Base-by-base conservation (phyloP, 64 coral and sea anemone genomes). In the Dendronephthya gigantea region DNA sequence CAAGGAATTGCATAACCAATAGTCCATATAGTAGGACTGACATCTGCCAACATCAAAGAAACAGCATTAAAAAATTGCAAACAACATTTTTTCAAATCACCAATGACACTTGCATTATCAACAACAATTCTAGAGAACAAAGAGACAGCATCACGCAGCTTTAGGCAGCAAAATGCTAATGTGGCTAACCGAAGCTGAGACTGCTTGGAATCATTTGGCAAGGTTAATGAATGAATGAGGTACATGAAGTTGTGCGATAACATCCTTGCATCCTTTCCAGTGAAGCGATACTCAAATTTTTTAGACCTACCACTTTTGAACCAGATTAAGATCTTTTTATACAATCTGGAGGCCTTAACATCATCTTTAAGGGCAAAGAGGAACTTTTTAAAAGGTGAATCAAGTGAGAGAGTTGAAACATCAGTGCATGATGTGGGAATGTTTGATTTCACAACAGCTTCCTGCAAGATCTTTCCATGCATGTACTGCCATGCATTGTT, bases 401-500 rank as follows among this genome's bases (percentile, higher is more conserved):
- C 59, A 66, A 58, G 22, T 84, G 82, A 39, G 40, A 89, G 66
- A 8, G 31, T 25, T 32, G 49, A 68, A 35, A 89, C 33, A 23
- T 39, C 39, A 31, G 55, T 49, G 32, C 69, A 37, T 32, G 40
- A 49, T 40, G 72, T 22, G 22, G 66, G 37, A n/a, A 59, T n/a
- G 40, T n/a, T 70, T 39, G 81, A 66, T 68, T 56, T 68, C 30
- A 82, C 55, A 83, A 89, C 28, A 69, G 88, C 88, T 84, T 69
- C 30, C 29, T 89, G 30, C 48, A 89, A 84, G 31, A 89, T 50
- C 12, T 37, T 29, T 29, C 1, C 23, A 89, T 48, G 62, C 38
- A 89, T 9, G 33, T 47, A 65, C 48, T 89, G 88, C 14, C 82
- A 89, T 49, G 88, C 88, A 89, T 89, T 89, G 82, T 89, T 84